Percentiles rank a stretch among this genome's conserved stretches.
Evolutionary conservation across 1,140 invertebrate species (phyloP).

Genomic region (Antheraea pernyi): DNA sequence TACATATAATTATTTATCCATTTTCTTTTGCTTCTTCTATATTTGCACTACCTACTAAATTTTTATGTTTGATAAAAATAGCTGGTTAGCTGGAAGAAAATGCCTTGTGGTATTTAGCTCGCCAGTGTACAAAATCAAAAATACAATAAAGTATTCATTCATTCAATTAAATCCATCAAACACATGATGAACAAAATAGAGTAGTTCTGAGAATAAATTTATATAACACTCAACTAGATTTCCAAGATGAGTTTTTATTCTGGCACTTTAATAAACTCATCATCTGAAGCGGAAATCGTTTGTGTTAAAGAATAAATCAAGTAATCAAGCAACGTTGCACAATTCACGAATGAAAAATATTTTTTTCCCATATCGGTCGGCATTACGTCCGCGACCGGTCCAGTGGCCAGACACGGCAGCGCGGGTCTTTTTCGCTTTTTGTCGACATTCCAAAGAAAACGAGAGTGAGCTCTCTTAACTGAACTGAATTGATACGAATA

Average conservation of each 20-base stretch:
- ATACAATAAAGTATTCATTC: no score
- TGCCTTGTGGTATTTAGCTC: no score
- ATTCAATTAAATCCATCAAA: no score
- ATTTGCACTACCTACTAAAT: no score
- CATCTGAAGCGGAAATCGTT: background rate
- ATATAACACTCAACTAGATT: background rate
- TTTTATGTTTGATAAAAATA: no score
- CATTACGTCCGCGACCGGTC: slow-evolving; percentile 31
- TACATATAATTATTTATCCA: no score
- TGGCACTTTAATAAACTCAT: background rate
- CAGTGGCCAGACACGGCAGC: slow-evolving; percentile 15
- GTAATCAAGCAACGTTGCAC: slow-evolving; percentile 21
- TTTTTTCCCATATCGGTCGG: slow-evolving; percentile 13
- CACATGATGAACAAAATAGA: no score
- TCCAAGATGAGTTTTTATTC: background rate
- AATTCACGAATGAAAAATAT: slow-evolving; percentile 24
- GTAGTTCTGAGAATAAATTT: no score
- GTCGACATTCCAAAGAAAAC: slow-evolving; percentile 45
- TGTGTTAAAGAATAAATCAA: background rate
- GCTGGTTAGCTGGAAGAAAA: no score
- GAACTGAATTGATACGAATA: background rate
- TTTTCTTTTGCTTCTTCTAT: no score
- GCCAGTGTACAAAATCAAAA: no score
- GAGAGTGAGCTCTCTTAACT: slow-evolving; percentile 29
- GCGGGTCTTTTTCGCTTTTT: slow-evolving; percentile 34